Conservation (phyloP, 1,140 invertebrate genomes). For the Drosophila ogumai region DNA sequence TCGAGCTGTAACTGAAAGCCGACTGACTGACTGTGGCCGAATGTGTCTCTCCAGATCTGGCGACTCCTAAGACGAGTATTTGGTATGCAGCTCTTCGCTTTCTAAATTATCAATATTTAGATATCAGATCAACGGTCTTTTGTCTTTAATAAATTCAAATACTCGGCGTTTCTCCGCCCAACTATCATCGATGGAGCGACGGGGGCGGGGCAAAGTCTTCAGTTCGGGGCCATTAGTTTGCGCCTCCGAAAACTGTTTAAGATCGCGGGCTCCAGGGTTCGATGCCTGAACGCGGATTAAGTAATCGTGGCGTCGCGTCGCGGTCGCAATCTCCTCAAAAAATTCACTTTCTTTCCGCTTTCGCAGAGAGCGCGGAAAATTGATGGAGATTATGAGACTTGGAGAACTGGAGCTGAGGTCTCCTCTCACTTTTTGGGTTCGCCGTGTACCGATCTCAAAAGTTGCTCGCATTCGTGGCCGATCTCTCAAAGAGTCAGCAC, state of each 20-base stretch:
- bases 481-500: conserved; percentile 57
- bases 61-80: conserved; percentile 20
- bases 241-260: conserved; percentile 16
- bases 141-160: conserved; percentile 38
- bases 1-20: conserved; percentile 38
- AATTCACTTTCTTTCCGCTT: conserved; percentile 74
- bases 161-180: conserved; percentile 72
- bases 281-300: conserved; percentile 57
- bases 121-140: conserved; percentile 32
- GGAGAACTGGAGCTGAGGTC: conserved; percentile 14
- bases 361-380: conserved; percentile 20
- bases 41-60: conserved; percentile 25
- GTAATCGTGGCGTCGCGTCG: conserved; percentile 47
- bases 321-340: conserved; percentile 38
- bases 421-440: conserved; percentile 33
- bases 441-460: conserved; percentile 50
- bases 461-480: conserved; percentile 63
- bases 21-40: conserved; percentile 33
- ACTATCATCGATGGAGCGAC: conserved; percentile 57
- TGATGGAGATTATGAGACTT: not conserved
- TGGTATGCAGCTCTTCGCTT: conserved; percentile 62
- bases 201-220: conserved; percentile 26
- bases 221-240: conserved; percentile 63
- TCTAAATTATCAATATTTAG: conserved; percentile 69
- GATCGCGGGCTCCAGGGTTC: conserved; percentile 21